Conservation (phyloP, 2,888 invertebrate species). For the Brachynemurus nebulosus region DNA sequence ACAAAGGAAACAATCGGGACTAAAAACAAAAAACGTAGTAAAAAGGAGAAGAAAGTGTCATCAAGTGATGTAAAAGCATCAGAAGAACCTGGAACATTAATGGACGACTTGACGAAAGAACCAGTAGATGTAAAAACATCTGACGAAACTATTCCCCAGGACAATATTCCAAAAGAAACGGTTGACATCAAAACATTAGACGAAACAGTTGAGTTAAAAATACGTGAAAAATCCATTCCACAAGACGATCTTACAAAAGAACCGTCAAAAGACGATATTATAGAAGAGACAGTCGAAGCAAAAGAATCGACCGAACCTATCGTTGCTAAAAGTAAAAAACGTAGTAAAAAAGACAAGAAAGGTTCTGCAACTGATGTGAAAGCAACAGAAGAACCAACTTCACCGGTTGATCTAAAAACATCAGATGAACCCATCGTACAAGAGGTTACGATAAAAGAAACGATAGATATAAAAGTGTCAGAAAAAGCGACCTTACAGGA, state of each 20-base stretch:
- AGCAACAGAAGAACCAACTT: constrained; percentile 7
- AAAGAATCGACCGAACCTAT: too few relatives aligned
- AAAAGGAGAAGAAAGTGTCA: too few relatives aligned
- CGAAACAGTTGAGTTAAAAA: too few relatives aligned
- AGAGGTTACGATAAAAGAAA: background rate
- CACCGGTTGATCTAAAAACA: constrained; percentile 3
- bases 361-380: too few relatives aligned
- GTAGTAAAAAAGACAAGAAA: too few relatives aligned
- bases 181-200: background rate
- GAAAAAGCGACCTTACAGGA: constrained; percentile 4
- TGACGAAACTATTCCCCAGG: background rate
- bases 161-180: background rate
- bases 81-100: constrained; percentile 8
- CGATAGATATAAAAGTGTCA: background rate
- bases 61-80: background rate
- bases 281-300: too few relatives aligned
- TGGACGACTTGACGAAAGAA: constrained; percentile 1
- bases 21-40: too few relatives aligned
- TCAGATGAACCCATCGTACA: background rate
- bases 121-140: background rate
- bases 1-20: too few relatives aligned
- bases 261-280: too few relatives aligned
- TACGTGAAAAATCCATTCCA: too few relatives aligned
- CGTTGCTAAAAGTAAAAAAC: too few relatives aligned
- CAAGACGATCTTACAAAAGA: too few relatives aligned